Base-by-base conservation (phyloP, 2,797 vertebrate genomes). In the Lepus oiostolus region DNA sequence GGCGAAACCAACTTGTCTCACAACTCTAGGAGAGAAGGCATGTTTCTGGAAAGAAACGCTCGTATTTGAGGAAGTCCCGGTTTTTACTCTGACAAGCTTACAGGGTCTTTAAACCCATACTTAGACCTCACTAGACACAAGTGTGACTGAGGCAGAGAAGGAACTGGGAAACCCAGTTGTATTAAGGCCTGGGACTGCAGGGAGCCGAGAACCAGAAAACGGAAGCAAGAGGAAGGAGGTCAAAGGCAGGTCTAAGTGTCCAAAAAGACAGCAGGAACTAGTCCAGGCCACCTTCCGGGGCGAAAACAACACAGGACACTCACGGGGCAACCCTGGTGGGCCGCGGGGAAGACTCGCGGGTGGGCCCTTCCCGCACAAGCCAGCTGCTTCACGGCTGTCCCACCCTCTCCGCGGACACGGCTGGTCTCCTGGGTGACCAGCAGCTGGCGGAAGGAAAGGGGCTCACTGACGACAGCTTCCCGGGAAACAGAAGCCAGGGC, bases 1-100 rank as follows among this genome's bases (percentile, higher is more conserved):
- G 79, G 47, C 87, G 81, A 96, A 92, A 94, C 92, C 72, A 94
- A 95, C 60, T 81, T 74, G 70, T 72, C 60, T 14, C n/a, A 92
- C 52, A 95, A 92, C 35, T 84, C 82, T 32, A 89, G 26, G 35
- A 71, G 1, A 35, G 21, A 89, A 80, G 30, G 71, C 52, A 81
- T 30, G 26, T 88, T 92, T 96, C 32, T 19, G 28, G 63, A 38
- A 63, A 70, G 21, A 68, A 71, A 85, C 60, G 60, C 58, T 70
- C 92, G 54, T 76, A 24, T 50, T 35, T 63, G 84, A n/a, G 24
- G 54, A 80, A 94, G 26, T 89, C 76, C 38, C 28, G n/a, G 63
- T 68, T 95, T 77, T 83, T 85, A 95, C 13, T 89, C 38, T 60
- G 60, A 91, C 52, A 63, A 60, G 54, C 26, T 83, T 68, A 50